Evolutionary conservation across 1,140 invertebrate species (phyloP), one percentile per base, ranked within the genome.

Genomic region (Subanguina moxae): DNA sequence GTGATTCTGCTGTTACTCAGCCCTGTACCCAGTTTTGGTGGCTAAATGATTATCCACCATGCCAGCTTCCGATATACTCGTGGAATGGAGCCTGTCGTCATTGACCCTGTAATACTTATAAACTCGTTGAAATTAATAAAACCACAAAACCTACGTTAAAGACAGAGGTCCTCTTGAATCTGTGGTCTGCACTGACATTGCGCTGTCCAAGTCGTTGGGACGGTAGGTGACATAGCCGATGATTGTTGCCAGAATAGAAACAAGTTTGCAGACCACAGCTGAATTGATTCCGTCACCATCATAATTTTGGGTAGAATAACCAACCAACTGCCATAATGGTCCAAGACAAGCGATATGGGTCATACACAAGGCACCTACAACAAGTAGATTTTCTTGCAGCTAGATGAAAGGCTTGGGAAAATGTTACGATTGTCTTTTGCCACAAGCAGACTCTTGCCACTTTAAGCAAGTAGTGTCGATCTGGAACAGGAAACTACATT

Each of bases 221-320:
- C 73, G 76, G 56, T 82, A 82, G 0, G 79, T 82, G 65, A 82
- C 73, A 57, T 82, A 82, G 11, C 80, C 80, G 56, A 82, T 66
- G 21, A 82, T 82, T 21, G 78, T 76, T 13, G 80, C 78, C n/a
- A 82, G 56, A 30, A 82, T 80, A 9, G 78, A 75, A 9, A 80
- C 77, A 19, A 82, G 67, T 70, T 82, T 82, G 67, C 80, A 82
- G 1, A 81, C 80, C 42, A 82, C 78, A 1, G 80, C 80, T 82
- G 66, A 57, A 78, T 73, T 61, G 38, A 27, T 32, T 58, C 23
- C 21, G 45, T 5, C n/a, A 69, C 23, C 23, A 32, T 66, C 15
- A 66, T 66, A 15, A 21, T 15, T 56, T 21, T 3, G 13, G 28
- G 19, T 32, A 25, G 21, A 30, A 23, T 43, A 8, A 69, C 62